Percentiles rank a stretch among this genome's conserved stretches.
Conservation (phyloP, 2,888 invertebrate genomes). For the Spicauda simplicius region DNA sequence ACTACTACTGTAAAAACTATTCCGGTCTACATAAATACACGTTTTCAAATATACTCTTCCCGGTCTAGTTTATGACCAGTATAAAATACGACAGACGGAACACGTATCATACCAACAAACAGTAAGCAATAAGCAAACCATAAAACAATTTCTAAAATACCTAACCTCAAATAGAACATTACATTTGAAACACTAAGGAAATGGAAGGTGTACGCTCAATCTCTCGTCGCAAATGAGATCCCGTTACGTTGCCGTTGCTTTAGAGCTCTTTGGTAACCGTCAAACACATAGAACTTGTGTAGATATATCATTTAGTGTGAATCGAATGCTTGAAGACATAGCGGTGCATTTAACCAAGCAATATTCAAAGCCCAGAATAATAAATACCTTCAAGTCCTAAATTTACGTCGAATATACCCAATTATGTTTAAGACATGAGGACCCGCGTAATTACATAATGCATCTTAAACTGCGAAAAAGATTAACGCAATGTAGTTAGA, state of each 20-base stretch:
- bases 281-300: constrained; percentile 16
- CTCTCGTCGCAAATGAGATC: constrained; percentile 51
- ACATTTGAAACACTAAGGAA: constrained; percentile 41
- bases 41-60: too few species aligned
- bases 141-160: constrained; percentile 1
- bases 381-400: not conserved
- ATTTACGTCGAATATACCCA: not conserved
- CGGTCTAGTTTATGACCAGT: not conserved
- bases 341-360: not conserved
- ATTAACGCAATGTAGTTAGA: constrained; percentile 6
- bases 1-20: too few species aligned
- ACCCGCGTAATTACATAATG: constrained; percentile 9
- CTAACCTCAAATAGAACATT: constrained; percentile 18
- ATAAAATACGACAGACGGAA: not conserved
- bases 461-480: constrained; percentile 14
- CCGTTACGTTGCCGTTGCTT: constrained; percentile 55
- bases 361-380: not conserved
- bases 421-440: constrained; percentile 11
- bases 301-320: not conserved
- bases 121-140: not conserved
- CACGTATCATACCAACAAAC: not conserved
- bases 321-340: not conserved
- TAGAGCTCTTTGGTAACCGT: not conserved
- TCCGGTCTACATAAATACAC: too few species aligned
- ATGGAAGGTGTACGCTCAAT: constrained; percentile 44